phyloP scores from a whole-genome alignment of 2,888 invertebrate species.

The Drosophila birchii region DNA sequence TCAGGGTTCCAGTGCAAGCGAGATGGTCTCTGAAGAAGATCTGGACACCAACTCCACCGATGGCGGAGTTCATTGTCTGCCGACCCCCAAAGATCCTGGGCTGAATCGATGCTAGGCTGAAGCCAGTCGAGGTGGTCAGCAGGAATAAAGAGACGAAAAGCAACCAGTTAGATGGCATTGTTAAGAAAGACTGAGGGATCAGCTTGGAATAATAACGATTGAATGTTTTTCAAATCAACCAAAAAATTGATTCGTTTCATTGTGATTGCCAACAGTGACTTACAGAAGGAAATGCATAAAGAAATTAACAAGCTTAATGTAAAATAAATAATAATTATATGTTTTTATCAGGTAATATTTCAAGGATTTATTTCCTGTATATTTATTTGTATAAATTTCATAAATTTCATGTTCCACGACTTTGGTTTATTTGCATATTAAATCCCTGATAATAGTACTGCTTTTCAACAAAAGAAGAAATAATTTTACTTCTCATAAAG shows the following conservation, averaged over 20 bases:
- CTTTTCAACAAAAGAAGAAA: not conserved
- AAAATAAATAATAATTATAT: not conserved
- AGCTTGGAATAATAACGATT: not conserved
- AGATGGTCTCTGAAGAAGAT: conserved; percentile 4
- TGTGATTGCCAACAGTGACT: not conserved
- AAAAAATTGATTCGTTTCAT: conserved; percentile 26
- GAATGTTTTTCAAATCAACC: not conserved
- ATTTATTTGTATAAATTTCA: not conserved
- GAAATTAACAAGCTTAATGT: not conserved
- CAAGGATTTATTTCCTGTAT: not conserved
- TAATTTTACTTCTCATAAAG: not conserved
- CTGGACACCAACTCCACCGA: conserved; percentile 48
- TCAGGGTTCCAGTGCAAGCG: conserved; percentile 46
- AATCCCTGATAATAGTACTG: not conserved
- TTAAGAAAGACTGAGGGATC: not conserved
- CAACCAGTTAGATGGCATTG: conserved; percentile 1
- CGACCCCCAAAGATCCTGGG: conserved; percentile 39
- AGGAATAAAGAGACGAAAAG: not conserved
- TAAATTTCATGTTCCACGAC: too few species aligned
- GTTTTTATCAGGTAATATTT: not conserved
- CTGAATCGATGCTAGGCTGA: not conserved
- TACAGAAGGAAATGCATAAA: not conserved
- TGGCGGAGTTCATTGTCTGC: not conserved
- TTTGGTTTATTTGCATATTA: not conserved
- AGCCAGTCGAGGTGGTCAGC: not conserved